These are phyloP conservation scores for Paraescarpia echinospica DNA, from an alignment of 1,140 invertebrate species.

Conservation along the genomic window DNA sequence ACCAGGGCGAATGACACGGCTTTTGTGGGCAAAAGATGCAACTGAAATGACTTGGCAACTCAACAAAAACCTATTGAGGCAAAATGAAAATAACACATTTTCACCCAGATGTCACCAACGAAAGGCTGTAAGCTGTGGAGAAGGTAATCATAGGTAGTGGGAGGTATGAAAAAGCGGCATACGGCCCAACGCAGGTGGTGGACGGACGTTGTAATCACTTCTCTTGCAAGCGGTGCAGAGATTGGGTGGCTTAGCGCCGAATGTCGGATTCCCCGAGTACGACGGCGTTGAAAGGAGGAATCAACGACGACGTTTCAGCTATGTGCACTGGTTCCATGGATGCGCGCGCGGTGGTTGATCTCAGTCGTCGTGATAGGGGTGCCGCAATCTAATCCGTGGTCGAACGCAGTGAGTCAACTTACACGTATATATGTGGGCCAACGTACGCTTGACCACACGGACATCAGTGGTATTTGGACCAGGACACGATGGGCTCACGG, in stretches of 20 bases:
- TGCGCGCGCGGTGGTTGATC: background rate
- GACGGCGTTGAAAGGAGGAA: background rate
- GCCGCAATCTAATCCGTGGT: background rate
- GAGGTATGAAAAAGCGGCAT: background rate
- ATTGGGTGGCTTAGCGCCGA: background rate
- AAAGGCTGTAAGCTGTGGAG: background rate
- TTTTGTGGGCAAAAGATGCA: no score
- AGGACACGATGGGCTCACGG: no score
- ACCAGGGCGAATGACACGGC: no score
- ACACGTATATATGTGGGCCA: no score
- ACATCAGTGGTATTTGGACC: no score
- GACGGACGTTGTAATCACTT: background rate
- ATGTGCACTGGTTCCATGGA: background rate
- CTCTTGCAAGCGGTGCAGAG: background rate
- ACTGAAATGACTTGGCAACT: no score
- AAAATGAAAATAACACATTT: background rate
- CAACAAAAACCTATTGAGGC: background rate
- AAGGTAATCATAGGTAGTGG: background rate
- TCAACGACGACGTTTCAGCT: background rate
- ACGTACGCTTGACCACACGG: no score
- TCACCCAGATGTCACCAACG: background rate
- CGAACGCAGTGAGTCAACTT: background rate
- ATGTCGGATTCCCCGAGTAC: background rate
- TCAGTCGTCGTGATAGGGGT: background rate
- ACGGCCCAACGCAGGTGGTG: no score